Conservation (phyloP, 2,113 vertebrate species). For the Gopherus flavomarginatus region DNA sequence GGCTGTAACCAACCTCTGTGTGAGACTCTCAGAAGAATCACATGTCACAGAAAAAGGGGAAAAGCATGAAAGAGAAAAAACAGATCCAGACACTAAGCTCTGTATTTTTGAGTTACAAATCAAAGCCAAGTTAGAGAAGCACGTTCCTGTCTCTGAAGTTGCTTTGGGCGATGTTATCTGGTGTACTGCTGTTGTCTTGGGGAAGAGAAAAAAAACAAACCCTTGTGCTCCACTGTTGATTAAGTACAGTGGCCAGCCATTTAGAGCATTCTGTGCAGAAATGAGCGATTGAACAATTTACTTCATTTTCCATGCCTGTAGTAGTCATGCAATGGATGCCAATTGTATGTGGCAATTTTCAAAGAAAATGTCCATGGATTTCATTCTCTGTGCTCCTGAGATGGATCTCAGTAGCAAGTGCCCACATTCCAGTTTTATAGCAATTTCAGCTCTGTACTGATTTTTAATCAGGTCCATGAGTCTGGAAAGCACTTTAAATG, state of each 20-base stretch:
- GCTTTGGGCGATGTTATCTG: constrained; percentile 43
- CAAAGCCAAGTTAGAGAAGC: constrained; percentile 38
- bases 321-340: not conserved
- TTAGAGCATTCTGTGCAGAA: not conserved
- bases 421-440: not conserved
- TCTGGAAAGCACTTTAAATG: not conserved
- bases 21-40: constrained; percentile 46
- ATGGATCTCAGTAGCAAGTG: constrained; percentile 35
- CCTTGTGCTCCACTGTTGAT: not conserved
- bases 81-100: not conserved
- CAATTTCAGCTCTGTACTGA: not conserved
- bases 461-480: constrained; percentile 16
- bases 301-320: not conserved
- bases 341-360: not conserved
- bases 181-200: not conserved
- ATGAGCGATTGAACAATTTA: not conserved
- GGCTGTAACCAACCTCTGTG: not conserved
- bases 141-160: not conserved
- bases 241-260: not conserved
- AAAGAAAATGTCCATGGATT: not conserved
- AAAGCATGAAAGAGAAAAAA: constrained; percentile 35
- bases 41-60: not conserved
- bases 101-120: constrained; percentile 34
- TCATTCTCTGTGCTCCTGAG: not conserved
- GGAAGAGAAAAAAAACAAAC: no score